Base-by-base conservation (phyloP, 2,797 vertebrate genomes). In the Syncerus caffer region DNA sequence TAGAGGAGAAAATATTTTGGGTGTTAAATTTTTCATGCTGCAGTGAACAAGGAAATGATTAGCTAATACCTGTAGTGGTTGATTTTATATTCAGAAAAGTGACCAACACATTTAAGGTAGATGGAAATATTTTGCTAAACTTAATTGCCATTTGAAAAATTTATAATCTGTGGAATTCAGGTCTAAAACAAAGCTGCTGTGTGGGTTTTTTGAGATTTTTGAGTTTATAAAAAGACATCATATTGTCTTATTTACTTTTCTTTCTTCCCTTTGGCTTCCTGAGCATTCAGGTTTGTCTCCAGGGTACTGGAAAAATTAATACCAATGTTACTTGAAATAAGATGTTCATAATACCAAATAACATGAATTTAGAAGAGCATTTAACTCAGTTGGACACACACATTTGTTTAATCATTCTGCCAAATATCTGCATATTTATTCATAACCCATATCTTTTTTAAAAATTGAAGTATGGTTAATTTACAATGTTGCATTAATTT, bases 21-120 rank as follows among this genome's bases (percentile, higher is more conserved):
- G 51, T 92, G 62, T 98, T 98, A 97, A 98, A 97, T 97, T 97
- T 98, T 99, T 98, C 83, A 98, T 96, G 53, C 7, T 90, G 74
- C 45, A 47, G 29, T 96, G 55, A 97, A 97, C 95, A 98, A 95
- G 19, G 51, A 96, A 97, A 3, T 92, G 96, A 57, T 67, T 79
- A 90, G 45, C 51, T 94, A 93, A 78, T 95, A 89, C 9, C 27
- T 89, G 4, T 88, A 97, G 50, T 38, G 57, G 19, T 50, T 97
- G 96, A 92, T 85, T 96, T 98, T 93, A 67, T 94, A 79, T 97
- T 96, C n/a, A 90, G 79, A 98, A 42, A 86, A 95, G 23, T 82
- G 60, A 38, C 42, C 67, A 94, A 97, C 15, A 34, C 76, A 27
- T 92, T 98, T 94, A 12, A 25, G 53, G 76, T 29, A 88, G 45